Conservation (phyloP, 2,113 vertebrate genomes). For the Cygnus atratus region DNA sequence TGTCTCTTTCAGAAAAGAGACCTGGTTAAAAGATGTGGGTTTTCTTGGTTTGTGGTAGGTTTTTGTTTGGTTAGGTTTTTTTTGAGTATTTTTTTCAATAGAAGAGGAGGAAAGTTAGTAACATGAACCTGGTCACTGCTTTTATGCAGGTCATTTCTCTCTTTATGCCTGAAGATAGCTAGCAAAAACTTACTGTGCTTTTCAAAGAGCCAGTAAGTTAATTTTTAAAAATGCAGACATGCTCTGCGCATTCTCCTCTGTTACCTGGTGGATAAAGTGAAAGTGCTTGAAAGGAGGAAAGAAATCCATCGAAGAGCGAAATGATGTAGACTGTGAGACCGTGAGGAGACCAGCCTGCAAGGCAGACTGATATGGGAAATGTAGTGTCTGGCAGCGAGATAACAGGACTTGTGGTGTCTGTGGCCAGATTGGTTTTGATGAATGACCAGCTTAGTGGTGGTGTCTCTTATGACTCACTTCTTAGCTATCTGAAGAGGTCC, state of each 20-base stretch:
- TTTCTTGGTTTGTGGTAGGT: not conserved
- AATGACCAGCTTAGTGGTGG: conserved; percentile 66
- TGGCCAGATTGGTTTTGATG: conserved; percentile 68
- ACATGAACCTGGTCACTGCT: not conserved
- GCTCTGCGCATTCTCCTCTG: not conserved
- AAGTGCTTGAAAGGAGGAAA: conserved; percentile 24
- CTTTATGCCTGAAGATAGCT: not conserved
- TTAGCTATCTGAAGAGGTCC: conserved; percentile 37
- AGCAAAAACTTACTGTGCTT: not conserved
- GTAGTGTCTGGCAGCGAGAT: conserved; percentile 65
- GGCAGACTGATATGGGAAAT: conserved; percentile 61
- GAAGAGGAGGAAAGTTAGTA: not conserved
- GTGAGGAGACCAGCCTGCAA: conserved; percentile 11
- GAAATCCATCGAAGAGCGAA: not conserved
- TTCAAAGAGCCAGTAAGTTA: not conserved
- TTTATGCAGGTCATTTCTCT: not conserved
- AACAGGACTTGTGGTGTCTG: conserved; percentile 52
- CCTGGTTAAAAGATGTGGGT: not conserved
- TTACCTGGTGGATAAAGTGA: not conserved
- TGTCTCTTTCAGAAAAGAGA: not conserved
- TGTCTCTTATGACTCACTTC: conserved; percentile 56
- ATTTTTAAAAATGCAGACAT: not conserved
- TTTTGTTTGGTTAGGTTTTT: not conserved
- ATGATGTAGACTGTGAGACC: not conserved
- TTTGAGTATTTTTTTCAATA: not conserved